Percentiles rank a stretch among this genome's conserved stretches.
phyloP scores from a whole-genome alignment of 2,113 vertebrate species.

The Progne subis region DNA sequence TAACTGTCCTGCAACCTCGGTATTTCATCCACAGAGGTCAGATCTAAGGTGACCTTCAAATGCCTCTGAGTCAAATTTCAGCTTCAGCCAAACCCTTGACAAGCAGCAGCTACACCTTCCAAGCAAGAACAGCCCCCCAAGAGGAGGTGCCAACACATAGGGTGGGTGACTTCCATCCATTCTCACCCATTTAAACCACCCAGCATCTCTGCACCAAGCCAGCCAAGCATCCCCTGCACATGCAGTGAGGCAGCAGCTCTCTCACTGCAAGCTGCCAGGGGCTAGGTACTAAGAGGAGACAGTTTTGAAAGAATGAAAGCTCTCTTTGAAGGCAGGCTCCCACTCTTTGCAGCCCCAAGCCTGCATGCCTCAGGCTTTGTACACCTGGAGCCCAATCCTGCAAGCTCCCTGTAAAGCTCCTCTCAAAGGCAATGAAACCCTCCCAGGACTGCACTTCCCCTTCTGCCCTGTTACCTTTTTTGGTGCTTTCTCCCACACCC shows the following conservation, averaged over 20 bases:
- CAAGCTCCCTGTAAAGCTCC: not conserved
- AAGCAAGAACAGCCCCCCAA: not conserved
- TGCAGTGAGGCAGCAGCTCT: not conserved
- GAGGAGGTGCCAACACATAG: not conserved
- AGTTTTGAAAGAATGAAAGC: constrained; percentile 29
- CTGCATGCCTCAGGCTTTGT: constrained; percentile 1
- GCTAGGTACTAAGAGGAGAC: not conserved
- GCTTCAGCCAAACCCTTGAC: not conserved
- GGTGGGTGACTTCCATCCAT: not conserved
- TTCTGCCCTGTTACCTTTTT: constrained; percentile 10
- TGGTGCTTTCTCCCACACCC: not conserved
- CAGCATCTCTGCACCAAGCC: not conserved
- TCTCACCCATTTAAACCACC: not conserved
- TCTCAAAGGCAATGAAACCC: not conserved
- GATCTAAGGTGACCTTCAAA: constrained; percentile 24
- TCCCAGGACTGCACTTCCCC: not conserved
- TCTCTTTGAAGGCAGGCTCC: constrained; percentile 48
- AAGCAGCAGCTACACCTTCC: not conserved
- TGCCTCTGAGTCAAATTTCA: constrained; percentile 20
- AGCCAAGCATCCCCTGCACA: not conserved
- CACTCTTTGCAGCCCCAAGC: not conserved
- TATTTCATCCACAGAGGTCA: constrained; percentile 35
- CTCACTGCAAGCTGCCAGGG: constrained; percentile 11
- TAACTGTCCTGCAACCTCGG: not conserved
- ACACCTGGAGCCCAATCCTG: constrained; percentile 41